Conservation (phyloP, 2,797 vertebrate species). For the Pelobates cultripes region DNA sequence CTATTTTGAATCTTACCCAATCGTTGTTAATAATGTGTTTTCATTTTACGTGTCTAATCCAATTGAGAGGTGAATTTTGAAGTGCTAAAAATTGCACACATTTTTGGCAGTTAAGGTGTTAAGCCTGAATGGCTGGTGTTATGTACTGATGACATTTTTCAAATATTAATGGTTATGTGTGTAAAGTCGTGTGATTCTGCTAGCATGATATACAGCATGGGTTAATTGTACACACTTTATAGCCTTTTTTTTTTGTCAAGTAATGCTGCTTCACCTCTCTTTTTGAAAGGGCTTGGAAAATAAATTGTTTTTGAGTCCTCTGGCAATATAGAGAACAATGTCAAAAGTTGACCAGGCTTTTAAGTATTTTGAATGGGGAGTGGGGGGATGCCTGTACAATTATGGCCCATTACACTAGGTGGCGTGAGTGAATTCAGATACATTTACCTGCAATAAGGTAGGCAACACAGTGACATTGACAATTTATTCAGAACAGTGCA, state of each 20-base stretch:
- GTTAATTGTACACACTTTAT: conserved; percentile 33
- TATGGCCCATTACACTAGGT: conserved; percentile 21
- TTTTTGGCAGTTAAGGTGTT: not conserved
- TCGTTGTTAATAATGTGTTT: conserved; percentile 2
- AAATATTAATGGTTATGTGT: not conserved
- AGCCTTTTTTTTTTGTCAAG: not conserved
- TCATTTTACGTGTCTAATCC: conserved; percentile 3
- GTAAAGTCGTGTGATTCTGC: not conserved
- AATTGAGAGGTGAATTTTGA: not conserved
- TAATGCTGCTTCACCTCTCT: conserved; percentile 31
- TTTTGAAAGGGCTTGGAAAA: conserved; percentile 33
- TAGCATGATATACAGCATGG: conserved; percentile 10
- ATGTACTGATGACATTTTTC: not conserved
- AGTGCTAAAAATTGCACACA: not conserved
- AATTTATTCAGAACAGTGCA: too few species aligned
- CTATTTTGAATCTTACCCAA: not conserved
- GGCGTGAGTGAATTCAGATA: not conserved
- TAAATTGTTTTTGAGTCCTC: conserved; percentile 43
- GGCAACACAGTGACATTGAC: not conserved
- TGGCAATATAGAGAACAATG: conserved; percentile 43
- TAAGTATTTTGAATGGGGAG: conserved; percentile 16
- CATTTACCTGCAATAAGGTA: conserved; percentile 21
- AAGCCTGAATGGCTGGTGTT: too few species aligned
- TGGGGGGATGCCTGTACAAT: conserved; percentile 16
- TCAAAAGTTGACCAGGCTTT: conserved; percentile 37